Percentiles rank a stretch among this genome's conserved stretches.
Conservation (phyloP, 2,113 vertebrate genomes). For the Callopanchax toddi region DNA sequence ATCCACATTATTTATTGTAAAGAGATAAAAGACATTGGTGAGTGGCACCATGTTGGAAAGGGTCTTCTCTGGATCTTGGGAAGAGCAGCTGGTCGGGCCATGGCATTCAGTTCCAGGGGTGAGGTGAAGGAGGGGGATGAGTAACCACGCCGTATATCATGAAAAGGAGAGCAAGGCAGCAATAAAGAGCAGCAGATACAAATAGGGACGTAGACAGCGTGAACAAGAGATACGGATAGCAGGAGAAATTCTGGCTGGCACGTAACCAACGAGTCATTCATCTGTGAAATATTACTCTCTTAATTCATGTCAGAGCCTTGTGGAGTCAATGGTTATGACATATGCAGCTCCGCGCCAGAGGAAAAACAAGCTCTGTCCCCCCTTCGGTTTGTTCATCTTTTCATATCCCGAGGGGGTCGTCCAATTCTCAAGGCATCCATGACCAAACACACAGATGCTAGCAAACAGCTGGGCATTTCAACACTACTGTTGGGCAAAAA, state of each 20-base stretch:
- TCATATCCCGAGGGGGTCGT: constrained; percentile 44
- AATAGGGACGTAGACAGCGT: constrained; percentile 45
- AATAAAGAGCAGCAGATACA: constrained; percentile 40
- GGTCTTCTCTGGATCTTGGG: constrained; percentile 46
- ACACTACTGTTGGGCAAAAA: constrained; percentile 5
- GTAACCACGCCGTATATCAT: constrained; percentile 47
- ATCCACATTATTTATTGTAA: constrained; percentile 66
- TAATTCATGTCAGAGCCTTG: constrained; percentile 46
- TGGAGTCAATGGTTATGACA: constrained; percentile 48
- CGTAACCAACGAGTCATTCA: constrained; percentile 41
- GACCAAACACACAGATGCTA: constrained; percentile 58
- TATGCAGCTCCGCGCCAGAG: constrained; percentile 25
- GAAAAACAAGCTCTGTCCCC: constrained; percentile 52
- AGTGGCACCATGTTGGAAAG: constrained; percentile 59
- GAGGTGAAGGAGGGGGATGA: constrained; percentile 37
- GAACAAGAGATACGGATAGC: constrained; percentile 52
- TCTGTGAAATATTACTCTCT: constrained; percentile 53
- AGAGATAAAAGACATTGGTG: constrained; percentile 64
- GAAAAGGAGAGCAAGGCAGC: constrained; percentile 44
- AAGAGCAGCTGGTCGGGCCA: constrained; percentile 63
- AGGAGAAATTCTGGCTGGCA: constrained; percentile 36
- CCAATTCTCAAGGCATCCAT: constrained; percentile 58
- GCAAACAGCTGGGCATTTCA: constrained; percentile 50
- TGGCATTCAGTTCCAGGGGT: constrained; percentile 63
- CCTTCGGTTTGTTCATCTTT: constrained; percentile 40